Evolutionary conservation across 2,888 invertebrate species (phyloP).

Genomic region (Lasioglossum marginatum): DNA sequence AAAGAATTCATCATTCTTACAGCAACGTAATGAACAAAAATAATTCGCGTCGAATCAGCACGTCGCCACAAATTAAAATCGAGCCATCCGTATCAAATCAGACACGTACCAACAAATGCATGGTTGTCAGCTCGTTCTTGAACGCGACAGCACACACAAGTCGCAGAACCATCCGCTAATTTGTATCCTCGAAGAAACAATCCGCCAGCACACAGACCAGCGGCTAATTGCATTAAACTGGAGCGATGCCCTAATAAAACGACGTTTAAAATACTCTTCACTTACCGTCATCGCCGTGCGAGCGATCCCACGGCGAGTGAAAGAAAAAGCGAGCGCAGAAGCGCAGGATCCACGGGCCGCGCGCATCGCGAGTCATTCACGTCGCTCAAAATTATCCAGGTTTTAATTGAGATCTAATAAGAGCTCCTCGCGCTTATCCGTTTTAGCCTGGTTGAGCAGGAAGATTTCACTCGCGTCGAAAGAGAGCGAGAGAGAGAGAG

Average conservation of each 20-base stretch:
- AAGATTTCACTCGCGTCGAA: conserved; percentile 18
- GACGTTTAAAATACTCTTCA: background rate
- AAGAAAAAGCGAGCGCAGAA: background rate
- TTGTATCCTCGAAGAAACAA: background rate
- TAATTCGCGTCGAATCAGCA: background rate
- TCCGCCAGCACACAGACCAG: background rate
- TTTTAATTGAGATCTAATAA: conserved; percentile 46
- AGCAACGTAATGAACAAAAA: background rate
- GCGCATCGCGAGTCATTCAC: background rate
- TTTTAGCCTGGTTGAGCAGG: conserved; percentile 28
- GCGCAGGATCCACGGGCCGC: background rate
- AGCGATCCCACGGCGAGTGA: background rate
- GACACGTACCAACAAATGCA: background rate
- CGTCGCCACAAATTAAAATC: background rate
- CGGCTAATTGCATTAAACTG: background rate
- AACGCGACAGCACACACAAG: background rate
- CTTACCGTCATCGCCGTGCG: background rate
- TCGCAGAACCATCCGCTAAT: background rate
- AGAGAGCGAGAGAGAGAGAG: background rate
- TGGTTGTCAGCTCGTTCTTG: background rate
- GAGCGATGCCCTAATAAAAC: background rate
- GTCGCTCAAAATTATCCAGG: conserved; percentile 21
- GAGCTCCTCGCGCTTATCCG: conserved; percentile 16
- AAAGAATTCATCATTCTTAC: background rate
- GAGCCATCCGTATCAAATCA: background rate